Evolutionary conservation across 2,888 invertebrate genomes (phyloP).

Genomic region (Scaptomyza tumidula): DNA sequence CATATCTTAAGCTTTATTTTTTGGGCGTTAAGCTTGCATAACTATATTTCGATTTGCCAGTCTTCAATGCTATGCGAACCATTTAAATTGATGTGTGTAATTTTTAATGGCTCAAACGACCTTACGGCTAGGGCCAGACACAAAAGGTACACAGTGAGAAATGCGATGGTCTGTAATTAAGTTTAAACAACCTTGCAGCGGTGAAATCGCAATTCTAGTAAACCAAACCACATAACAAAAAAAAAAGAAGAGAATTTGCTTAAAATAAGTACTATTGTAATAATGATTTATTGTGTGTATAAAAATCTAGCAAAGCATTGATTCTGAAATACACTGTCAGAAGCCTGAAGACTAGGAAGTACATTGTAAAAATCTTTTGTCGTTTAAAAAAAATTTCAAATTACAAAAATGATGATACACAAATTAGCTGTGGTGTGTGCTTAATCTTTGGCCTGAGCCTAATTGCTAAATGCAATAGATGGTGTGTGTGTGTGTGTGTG

Average conservation of each 20-base stretch:
- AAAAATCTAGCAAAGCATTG: too few species aligned
- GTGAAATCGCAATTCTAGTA: not conserved
- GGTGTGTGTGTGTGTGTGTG: too few species aligned
- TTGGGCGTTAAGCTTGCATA: conserved; percentile 13
- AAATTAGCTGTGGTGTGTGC: not conserved
- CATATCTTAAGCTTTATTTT: not conserved
- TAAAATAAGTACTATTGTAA: too few species aligned
- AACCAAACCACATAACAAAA: not conserved
- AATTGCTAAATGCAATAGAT: not conserved
- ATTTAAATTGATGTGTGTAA: conserved; percentile 27
- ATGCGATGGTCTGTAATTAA: not conserved
- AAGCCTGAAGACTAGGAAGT: not conserved
- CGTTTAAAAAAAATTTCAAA: not conserved
- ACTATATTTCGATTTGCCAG: conserved; percentile 2
- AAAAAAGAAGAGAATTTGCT: too few species aligned
- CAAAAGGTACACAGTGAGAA: conserved; percentile 3
- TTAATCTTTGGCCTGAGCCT: conserved; percentile 6
- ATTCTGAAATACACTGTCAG: too few species aligned
- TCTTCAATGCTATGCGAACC: conserved; percentile 23
- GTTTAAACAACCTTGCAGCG: not conserved
- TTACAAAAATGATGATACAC: not conserved
- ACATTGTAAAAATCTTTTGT: not conserved
- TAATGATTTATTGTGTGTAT: too few species aligned
- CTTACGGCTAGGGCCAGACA: conserved; percentile 42
- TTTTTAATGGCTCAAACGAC: conserved; percentile 48